Evolutionary conservation across 2,888 invertebrate species (phyloP).

Genomic region (Rugalucina vietnamica): DNA sequence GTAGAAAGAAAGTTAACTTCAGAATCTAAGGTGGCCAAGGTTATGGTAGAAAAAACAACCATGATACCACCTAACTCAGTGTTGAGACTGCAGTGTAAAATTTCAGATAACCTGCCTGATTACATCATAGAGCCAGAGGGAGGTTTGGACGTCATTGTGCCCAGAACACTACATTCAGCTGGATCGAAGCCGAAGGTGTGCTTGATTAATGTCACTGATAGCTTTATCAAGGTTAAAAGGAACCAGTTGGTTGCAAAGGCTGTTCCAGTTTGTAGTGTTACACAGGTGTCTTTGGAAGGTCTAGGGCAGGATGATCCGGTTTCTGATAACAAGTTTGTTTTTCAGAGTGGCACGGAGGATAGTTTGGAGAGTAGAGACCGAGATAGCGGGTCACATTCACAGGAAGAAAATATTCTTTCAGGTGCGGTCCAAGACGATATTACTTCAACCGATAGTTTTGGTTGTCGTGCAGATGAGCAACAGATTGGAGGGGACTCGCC

Average conservation of each 20-base stretch:
- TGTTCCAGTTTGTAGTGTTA: not conserved
- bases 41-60: not conserved
- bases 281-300: not conserved
- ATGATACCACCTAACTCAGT: slow-evolving; percentile 46
- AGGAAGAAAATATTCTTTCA: too few relatives aligned
- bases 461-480: too few relatives aligned
- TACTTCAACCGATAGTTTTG: too few relatives aligned
- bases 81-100: slow-evolving; percentile 13
- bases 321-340: too few relatives aligned
- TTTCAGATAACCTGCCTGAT: slow-evolving; percentile 12
- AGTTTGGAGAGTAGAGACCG: too few relatives aligned
- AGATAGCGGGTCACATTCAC: too few relatives aligned
- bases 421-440: too few relatives aligned
- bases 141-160: slow-evolving; percentile 24
- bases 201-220: slow-evolving; percentile 30
- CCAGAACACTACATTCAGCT: slow-evolving; percentile 23
- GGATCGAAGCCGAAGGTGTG: slow-evolving; percentile 19
- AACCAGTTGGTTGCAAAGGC: slow-evolving; percentile 34
- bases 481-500: too few relatives aligned
- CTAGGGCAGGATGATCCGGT: too few relatives aligned
- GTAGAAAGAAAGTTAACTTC: too few relatives aligned
- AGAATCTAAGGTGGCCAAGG: slow-evolving; percentile 32
- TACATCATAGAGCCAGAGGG: slow-evolving; percentile 36
- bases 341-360: too few relatives aligned
- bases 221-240: slow-evolving; percentile 8